phyloP scores from a whole-genome alignment of 2,888 invertebrate genomes.

The Diplazon laetatorius region DNA sequence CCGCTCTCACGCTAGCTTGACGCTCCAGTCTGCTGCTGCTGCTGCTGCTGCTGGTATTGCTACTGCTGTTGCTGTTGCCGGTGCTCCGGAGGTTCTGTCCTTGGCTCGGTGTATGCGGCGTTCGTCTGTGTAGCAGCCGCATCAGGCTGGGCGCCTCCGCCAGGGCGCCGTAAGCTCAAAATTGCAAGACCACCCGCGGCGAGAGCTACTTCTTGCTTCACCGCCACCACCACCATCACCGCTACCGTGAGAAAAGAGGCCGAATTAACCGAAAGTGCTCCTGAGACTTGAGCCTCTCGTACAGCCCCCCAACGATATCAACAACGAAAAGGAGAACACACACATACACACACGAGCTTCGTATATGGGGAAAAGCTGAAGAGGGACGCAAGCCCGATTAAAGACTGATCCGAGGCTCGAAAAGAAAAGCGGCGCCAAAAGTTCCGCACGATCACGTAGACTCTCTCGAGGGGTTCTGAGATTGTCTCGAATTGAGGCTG shows the following conservation, averaged over 20 bases:
- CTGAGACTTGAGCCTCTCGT: constrained; percentile 34
- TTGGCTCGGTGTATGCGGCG: constrained; percentile 30
- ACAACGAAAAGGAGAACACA: constrained; percentile 33
- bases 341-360: neutral
- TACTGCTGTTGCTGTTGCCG: constrained; percentile 25
- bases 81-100: constrained; percentile 28
- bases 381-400: constrained; percentile 73
- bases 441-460: constrained; percentile 70
- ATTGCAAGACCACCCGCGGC: constrained; percentile 46
- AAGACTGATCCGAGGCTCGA: constrained; percentile 74
- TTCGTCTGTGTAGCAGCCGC: constrained; percentile 36
- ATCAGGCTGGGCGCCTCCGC: constrained; percentile 21
- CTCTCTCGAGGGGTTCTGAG: constrained; percentile 64
- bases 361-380: constrained; percentile 12
- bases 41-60: neutral
- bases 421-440: constrained; percentile 75
- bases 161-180: constrained; percentile 42
- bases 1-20: constrained; percentile 50
- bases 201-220: constrained; percentile 23
- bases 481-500: constrained; percentile 67
- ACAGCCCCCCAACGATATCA: constrained; percentile 22
- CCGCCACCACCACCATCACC: constrained; percentile 18
- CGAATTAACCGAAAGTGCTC: constrained; percentile 52
- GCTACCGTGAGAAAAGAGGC: constrained; percentile 10
- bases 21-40: constrained; percentile 15